Evolutionary conservation across 2,113 vertebrate genomes (phyloP), one percentile per base, ranked within the genome.

Genomic region (Cheilinus undulatus): DNA sequence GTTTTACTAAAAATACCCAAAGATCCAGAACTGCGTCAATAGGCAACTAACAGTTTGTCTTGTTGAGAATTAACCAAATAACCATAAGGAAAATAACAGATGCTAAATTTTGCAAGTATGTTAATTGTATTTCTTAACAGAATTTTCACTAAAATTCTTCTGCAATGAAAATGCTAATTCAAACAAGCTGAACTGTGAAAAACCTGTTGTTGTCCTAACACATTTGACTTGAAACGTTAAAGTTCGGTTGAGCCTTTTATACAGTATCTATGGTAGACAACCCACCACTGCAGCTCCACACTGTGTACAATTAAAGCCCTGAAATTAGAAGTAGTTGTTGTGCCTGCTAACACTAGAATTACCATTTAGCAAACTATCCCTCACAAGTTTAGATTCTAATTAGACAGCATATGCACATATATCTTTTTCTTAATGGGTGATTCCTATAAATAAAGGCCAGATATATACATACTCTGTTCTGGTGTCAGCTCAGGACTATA

Each of bases 381-480:
- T 73, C 49, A 14, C 68, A 38, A 79, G 76, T 84, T 82, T 71
- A 69, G 82, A 82, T 82, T 72, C 61, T 92, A 91, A 91, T 92
- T 93, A 91, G 87, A 76, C 79, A 71, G 80, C 65, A 69, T 69
- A 43, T 27, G 42, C 83, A 83, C 86, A 60, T 89, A 83, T 88
- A 91, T 91, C 88, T 88, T 89, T 79, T 69, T 73, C 77, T 85
- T 85, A 88, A 89, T 90, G 83, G 82, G 64, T 36, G 64, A 84
- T 85, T 86, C 76, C 89, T 89, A 88, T 91, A 90, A 90, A 90
- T 91, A 91, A 74, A 84, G 73, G 45, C 53, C 65, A 78, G 76
- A 84, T 88, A 83, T 89, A 59, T 66, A 72, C 75, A 62, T 68
- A 67, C 60, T 80, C 71, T 82, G 82, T 88, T 85, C 71, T 78